These are phyloP conservation scores for Rhorus exstirpatorius DNA, from an alignment of 2,888 invertebrate genomes.

Conservation along the genomic window DNA sequence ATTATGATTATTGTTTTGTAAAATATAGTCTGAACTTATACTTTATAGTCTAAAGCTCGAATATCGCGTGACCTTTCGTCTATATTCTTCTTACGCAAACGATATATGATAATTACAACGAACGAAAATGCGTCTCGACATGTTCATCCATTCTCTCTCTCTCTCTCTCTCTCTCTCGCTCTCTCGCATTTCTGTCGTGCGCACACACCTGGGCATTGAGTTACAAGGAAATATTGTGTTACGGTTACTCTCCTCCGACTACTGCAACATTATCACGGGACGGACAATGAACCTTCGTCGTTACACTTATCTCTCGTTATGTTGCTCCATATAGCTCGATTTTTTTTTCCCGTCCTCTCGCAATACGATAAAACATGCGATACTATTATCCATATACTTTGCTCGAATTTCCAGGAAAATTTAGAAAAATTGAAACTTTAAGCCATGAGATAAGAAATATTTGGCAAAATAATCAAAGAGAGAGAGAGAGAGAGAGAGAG, in stretches of 20 bases:
- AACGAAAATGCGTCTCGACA: constrained; percentile 43
- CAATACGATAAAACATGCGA: background rate
- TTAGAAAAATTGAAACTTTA: background rate
- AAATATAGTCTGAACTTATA: background rate
- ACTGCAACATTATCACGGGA: constrained; percentile 60
- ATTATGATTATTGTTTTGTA: background rate
- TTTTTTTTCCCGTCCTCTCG: background rate
- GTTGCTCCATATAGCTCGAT: background rate
- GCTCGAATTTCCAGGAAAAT: background rate
- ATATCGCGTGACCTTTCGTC: constrained; percentile 45
- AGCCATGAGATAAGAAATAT: background rate
- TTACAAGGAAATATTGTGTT: constrained; percentile 83
- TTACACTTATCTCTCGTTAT: constrained; percentile 27
- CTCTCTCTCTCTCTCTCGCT: constrained; percentile 7
- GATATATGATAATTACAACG: constrained; percentile 46
- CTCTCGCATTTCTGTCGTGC: constrained; percentile 5
- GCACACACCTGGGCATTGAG: constrained; percentile 71
- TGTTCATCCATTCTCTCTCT: constrained; percentile 50
- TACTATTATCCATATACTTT: background rate
- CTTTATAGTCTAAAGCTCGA: constrained; percentile 12
- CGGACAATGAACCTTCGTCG: constrained; percentile 67
- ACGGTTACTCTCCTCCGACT: constrained; percentile 68
- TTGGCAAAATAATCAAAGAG: background rate
- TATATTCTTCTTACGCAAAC: constrained; percentile 49
- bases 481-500: constrained; percentile 28